phyloP scores from a whole-genome alignment of 2,113 vertebrate species.

The Corynorhinus townsendii region DNA sequence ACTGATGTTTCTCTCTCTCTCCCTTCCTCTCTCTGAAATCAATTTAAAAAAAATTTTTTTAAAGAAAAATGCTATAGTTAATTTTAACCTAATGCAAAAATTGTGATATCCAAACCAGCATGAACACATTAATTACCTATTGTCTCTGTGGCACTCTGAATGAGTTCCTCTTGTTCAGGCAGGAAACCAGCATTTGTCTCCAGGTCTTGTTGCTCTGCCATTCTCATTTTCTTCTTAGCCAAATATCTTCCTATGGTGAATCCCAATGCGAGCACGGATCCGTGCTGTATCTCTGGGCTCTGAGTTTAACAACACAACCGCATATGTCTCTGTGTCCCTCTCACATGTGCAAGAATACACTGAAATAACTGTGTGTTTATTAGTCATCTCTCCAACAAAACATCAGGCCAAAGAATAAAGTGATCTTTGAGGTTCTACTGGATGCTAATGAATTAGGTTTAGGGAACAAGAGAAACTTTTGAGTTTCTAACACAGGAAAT shows the following conservation, averaged over 20 bases:
- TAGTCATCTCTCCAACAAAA: conserved; percentile 1
- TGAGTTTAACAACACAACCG: conserved; percentile 71
- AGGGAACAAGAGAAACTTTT: neutral
- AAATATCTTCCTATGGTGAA: conserved; percentile 94
- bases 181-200: conserved; percentile 77
- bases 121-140: conserved; percentile 83
- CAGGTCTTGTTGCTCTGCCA: conserved; percentile 74
- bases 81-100: neutral
- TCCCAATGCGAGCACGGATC: conserved; percentile 94
- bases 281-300: conserved; percentile 96
- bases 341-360: neutral
- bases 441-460: neutral
- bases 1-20: too few species aligned
- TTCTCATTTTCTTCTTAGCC: conserved; percentile 84
- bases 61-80: neutral
- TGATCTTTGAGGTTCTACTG: neutral
- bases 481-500: neutral
- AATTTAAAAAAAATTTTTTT: too few species aligned
- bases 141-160: conserved; percentile 89
- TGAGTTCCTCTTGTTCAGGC: conserved; percentile 87
- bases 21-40: too few species aligned
- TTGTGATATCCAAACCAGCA: neutral
- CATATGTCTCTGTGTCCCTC: neutral
- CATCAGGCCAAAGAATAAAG: neutral
- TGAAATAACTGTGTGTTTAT: neutral